These are phyloP conservation scores for Eupithecia dodoneata DNA, from an alignment of 2,888 invertebrate genomes.

Conservation along the genomic window DNA sequence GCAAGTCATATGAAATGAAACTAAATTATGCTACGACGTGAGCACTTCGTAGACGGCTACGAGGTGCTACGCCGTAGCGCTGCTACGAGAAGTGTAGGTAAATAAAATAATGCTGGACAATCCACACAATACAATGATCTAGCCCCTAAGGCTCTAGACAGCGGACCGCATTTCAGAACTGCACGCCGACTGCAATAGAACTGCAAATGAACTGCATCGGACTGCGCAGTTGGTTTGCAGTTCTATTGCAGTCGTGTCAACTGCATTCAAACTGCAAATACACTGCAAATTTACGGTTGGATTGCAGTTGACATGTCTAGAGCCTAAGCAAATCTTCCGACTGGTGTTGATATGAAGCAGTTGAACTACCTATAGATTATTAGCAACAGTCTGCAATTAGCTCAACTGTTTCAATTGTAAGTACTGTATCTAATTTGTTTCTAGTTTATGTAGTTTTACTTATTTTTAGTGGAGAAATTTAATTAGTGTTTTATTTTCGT, in stretches of 20 bases:
- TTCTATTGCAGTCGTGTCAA: too few species aligned
- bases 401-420: not conserved
- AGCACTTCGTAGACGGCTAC: conserved; percentile 35
- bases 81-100: conserved; percentile 26
- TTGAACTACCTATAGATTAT: not conserved
- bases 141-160: not conserved
- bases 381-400: not conserved
- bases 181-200: too few species aligned
- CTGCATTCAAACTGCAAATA: too few species aligned
- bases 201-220: too few species aligned
- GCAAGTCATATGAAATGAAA: conserved; percentile 23
- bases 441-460: not conserved
- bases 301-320: too few species aligned
- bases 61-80: conserved; percentile 23
- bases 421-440: not conserved
- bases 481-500: not conserved
- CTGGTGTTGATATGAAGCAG: not conserved
- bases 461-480: too few species aligned
- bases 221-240: too few species aligned
- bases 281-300: too few species aligned
- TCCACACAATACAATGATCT: not conserved
- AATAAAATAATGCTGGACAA: not conserved
- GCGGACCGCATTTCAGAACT: too few species aligned
- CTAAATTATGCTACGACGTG: conserved; percentile 38
- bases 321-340: not conserved